phyloP scores from a whole-genome alignment of 2,113 vertebrate species.

The Saccopteryx leptura region DNA sequence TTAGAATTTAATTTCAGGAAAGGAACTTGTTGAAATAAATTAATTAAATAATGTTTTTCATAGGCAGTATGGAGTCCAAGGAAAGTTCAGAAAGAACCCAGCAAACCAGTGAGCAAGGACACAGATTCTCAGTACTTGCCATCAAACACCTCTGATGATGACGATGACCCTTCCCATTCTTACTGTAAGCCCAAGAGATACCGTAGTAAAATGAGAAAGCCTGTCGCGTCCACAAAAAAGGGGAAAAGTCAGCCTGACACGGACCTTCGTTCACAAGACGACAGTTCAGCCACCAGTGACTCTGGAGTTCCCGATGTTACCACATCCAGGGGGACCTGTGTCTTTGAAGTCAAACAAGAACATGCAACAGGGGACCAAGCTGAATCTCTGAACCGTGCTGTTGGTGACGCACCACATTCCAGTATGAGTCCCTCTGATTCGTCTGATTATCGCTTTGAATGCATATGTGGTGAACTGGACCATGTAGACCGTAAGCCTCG shows the following conservation, averaged over 20 bases:
- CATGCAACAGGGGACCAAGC: not conserved
- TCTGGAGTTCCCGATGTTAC: not conserved
- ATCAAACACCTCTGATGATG: slow-evolving; percentile 85
- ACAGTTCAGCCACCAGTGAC: slow-evolving; percentile 55
- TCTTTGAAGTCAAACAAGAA: slow-evolving; percentile 65
- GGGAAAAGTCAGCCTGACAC: slow-evolving; percentile 55
- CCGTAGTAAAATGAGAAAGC: slow-evolving; percentile 63
- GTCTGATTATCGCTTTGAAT: slow-evolving; percentile 96
- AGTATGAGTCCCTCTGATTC: slow-evolving; percentile 91
- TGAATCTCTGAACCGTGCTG: slow-evolving; percentile 71
- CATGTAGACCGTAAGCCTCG: slow-evolving; percentile 95
- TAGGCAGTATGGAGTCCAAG: slow-evolving; percentile 85
- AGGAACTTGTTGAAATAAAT: slow-evolving; percentile 35
- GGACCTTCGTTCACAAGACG: slow-evolving; percentile 44
- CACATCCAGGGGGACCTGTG: slow-evolving; percentile 58
- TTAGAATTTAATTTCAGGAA: slow-evolving; percentile 54
- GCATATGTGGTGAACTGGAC: slow-evolving; percentile 97
- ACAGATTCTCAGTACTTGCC: slow-evolving; percentile 80
- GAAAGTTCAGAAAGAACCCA: slow-evolving; percentile 83
- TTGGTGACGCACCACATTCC: slow-evolving; percentile 63
- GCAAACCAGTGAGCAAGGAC: slow-evolving; percentile 76
- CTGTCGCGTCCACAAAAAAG: slow-evolving; percentile 52
- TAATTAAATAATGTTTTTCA: slow-evolving; percentile 73
- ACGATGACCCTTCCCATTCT: slow-evolving; percentile 84
- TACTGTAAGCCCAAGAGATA: slow-evolving; percentile 86